Percentiles rank a stretch among this genome's conserved stretches.
phyloP scores from a whole-genome alignment of 2,888 invertebrate genomes.

The Nephrocerus scutellatus region DNA sequence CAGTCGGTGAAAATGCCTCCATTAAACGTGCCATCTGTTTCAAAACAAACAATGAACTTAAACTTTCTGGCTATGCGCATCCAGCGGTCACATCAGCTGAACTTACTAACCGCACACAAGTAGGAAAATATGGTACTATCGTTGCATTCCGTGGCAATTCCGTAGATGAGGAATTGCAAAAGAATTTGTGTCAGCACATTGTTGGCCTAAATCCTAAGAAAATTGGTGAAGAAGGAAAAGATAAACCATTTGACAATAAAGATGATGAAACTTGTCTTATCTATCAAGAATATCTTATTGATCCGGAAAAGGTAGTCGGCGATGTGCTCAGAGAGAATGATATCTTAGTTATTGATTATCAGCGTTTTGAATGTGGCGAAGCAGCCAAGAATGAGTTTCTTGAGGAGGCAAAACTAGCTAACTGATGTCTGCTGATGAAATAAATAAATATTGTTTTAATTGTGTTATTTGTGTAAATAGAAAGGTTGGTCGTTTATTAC shows the following conservation, averaged over 20 bases:
- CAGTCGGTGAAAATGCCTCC: constrained; percentile 83
- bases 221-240: constrained; percentile 60
- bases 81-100: constrained; percentile 53
- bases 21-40: constrained; percentile 72
- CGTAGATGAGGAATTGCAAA: constrained; percentile 50
- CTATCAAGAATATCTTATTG: constrained; percentile 79
- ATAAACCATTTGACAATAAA: constrained; percentile 56
- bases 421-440: constrained; percentile 25
- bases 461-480: no score
- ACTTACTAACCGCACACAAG: constrained; percentile 48
- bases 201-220: constrained; percentile 79
- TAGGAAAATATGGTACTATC: constrained; percentile 81
- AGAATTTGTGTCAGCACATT: constrained; percentile 84
- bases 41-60: constrained; percentile 53
- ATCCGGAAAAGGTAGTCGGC: constrained; percentile 66
- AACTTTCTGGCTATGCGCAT: constrained; percentile 66
- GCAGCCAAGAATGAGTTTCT: constrained; percentile 28
- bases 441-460: no score
- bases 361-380: constrained; percentile 84
- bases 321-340: constrained; percentile 62
- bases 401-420: constrained; percentile 32
- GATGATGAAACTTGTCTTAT: constrained; percentile 77
- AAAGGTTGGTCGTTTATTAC: no score
- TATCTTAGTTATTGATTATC: constrained; percentile 68
- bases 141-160: constrained; percentile 60